Conservation (phyloP, 2,797 vertebrate genomes). For the Takifugu rubripes region DNA sequence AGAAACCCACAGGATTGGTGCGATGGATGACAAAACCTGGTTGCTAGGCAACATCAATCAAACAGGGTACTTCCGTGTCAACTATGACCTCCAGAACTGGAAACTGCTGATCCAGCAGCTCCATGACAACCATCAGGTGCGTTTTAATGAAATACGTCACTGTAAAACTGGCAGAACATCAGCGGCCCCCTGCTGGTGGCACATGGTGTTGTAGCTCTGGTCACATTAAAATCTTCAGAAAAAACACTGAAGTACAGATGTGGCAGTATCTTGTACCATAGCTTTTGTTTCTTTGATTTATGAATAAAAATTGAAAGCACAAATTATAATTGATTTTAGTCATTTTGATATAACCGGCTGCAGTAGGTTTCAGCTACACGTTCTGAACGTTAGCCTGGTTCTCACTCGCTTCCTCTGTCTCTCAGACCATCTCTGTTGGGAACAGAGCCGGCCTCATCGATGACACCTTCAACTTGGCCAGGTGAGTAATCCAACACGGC, state of each 20-base stretch:
- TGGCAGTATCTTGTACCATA: too few relatives aligned
- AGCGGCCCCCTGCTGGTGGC: too few relatives aligned
- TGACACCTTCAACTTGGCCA: slow-evolving; percentile 95
- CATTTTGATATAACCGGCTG: too few relatives aligned
- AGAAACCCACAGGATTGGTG: slow-evolving; percentile 86
- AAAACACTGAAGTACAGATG: too few relatives aligned
- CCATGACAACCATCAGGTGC: slow-evolving; percentile 85
- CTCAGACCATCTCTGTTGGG: slow-evolving; percentile 92
- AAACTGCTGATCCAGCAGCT: slow-evolving; percentile 91
- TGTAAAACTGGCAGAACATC: too few relatives aligned
- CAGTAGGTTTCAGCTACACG: too few relatives aligned
- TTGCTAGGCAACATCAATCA: slow-evolving; percentile 97
- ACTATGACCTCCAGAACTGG: slow-evolving; percentile 97
- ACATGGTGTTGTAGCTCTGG: too few relatives aligned
- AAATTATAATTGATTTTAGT: too few relatives aligned
- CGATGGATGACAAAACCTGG: slow-evolving; percentile 84
- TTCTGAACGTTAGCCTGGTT: too few relatives aligned
- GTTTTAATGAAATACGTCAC: not conserved
- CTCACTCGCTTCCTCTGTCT: not conserved
- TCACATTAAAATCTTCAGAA: too few relatives aligned
- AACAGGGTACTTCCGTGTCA: slow-evolving; percentile 96
- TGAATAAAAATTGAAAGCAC: too few relatives aligned
- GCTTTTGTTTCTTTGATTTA: too few relatives aligned
- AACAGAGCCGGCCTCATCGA: slow-evolving; percentile 95
- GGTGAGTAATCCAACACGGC: slow-evolving; percentile 71